phyloP scores from a whole-genome alignment of 1,140 invertebrate genomes.

The Kradibia gibbosae region DNA sequence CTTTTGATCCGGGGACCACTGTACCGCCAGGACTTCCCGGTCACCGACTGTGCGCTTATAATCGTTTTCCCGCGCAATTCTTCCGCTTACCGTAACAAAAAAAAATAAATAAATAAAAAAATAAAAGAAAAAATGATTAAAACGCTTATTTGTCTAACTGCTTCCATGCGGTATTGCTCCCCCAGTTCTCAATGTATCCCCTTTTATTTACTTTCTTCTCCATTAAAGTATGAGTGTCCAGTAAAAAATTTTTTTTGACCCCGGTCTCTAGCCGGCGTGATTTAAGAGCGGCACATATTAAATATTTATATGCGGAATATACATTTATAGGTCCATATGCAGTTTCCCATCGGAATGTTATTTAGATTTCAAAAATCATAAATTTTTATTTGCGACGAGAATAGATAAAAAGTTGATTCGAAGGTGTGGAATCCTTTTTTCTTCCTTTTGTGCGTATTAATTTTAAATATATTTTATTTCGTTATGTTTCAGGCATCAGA shows the following conservation, averaged over 20 bases:
- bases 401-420: too few relatives aligned
- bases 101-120: too few relatives aligned
- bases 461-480: constrained; percentile 53
- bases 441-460: too few relatives aligned
- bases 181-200: background rate
- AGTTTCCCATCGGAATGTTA: too few relatives aligned
- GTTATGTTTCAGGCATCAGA: constrained; percentile 61
- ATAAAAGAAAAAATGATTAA: constrained; percentile 41
- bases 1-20: constrained; percentile 45
- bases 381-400: too few relatives aligned
- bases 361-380: too few relatives aligned
- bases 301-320: too few relatives aligned
- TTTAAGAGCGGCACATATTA: too few relatives aligned
- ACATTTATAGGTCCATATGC: too few relatives aligned
- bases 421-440: too few relatives aligned
- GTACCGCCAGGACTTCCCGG: constrained; percentile 56
- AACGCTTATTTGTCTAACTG: constrained; percentile 39
- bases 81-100: too few relatives aligned
- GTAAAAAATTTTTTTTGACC: background rate
- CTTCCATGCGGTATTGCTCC: background rate
- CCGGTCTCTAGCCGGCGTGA: too few relatives aligned
- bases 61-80: constrained; percentile 36
- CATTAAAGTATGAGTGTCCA: constrained; percentile 17
- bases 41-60: constrained; percentile 21
- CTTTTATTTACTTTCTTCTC: background rate